Conservation (phyloP, 2,797 vertebrate genomes). For the Pangasius larnaudii region DNA sequence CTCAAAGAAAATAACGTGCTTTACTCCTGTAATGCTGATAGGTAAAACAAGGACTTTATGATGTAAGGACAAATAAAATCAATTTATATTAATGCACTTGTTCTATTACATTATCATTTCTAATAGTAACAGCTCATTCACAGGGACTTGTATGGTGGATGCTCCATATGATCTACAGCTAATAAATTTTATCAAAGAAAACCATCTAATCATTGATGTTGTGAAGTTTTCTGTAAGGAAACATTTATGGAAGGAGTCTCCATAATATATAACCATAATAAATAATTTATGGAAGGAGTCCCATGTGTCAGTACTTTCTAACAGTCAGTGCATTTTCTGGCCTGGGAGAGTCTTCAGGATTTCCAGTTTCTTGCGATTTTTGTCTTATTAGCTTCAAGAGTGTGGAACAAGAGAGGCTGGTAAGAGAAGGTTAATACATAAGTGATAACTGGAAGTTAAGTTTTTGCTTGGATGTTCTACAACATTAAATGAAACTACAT, state of each 20-base stretch:
- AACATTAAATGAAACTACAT: neutral
- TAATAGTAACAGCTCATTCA: neutral
- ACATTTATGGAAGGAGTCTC: neutral
- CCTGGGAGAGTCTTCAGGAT: neutral
- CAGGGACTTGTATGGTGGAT: neutral
- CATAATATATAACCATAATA: neutral
- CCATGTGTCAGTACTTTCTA: neutral
- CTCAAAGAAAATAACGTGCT: conserved; percentile 6
- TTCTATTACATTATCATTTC: neutral
- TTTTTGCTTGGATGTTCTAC: neutral
- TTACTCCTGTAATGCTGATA: neutral
- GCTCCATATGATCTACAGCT: neutral
- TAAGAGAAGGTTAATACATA: neutral
- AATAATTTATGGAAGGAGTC: neutral
- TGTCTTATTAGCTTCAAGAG: neutral
- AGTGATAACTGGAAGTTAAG: neutral
- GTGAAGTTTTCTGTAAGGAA: neutral
- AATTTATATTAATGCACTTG: neutral
- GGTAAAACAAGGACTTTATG: neutral
- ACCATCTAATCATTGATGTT: neutral
- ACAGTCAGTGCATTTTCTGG: neutral
- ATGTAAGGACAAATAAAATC: neutral
- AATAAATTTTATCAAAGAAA: neutral
- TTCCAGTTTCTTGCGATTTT: neutral
- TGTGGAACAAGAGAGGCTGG: neutral